phyloP scores from a whole-genome alignment of 2,797 vertebrate genomes.

The Cheracebus regulus region DNA sequence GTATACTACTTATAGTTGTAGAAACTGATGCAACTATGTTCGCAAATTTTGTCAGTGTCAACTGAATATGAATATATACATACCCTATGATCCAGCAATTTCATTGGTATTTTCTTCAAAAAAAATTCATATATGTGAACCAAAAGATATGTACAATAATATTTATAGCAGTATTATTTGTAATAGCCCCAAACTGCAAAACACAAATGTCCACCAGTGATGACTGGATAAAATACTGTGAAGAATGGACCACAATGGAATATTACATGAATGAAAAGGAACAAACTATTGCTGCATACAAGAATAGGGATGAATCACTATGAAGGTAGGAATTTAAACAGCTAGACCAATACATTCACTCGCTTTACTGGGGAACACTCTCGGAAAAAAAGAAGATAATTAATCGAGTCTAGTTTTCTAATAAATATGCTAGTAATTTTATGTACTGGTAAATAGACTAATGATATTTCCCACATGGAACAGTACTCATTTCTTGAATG shows the following conservation, averaged over 20 bases:
- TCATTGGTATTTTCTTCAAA: neutral
- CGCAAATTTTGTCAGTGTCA: neutral
- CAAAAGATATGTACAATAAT: neutral
- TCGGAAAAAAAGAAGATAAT: neutral
- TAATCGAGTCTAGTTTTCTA: neutral
- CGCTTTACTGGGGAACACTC: neutral
- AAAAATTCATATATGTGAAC: neutral
- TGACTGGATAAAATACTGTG: neutral
- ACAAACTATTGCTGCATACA: neutral
- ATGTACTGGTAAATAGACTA: neutral
- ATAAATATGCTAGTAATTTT: neutral
- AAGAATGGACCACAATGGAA: neutral
- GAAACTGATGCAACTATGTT: neutral
- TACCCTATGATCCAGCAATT: neutral
- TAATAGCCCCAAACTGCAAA: neutral
- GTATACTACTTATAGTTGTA: neutral
- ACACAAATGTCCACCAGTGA: neutral
- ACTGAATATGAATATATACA: neutral
- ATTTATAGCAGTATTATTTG: neutral
- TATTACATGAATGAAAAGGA: neutral
- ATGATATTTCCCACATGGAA: neutral
- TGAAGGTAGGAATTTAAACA: neutral
- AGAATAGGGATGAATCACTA: neutral
- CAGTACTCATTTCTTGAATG: neutral
- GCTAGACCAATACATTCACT: neutral